These are phyloP conservation scores for Drosophila fuyamai DNA, from an alignment of 1,140 invertebrate genomes.

Conservation along the genomic window DNA sequence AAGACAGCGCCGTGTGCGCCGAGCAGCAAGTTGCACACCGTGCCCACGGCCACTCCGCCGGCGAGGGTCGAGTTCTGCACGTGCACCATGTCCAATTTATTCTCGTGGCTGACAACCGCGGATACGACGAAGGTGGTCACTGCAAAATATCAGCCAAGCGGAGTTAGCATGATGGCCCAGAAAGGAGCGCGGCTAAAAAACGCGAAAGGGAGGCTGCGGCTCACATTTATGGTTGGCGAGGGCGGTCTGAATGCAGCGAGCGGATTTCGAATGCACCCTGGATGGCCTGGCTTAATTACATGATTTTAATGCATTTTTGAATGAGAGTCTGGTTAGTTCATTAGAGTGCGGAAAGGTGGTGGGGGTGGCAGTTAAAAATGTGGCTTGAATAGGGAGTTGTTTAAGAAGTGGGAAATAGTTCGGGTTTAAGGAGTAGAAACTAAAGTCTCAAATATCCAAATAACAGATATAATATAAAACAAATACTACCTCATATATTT, in stretches of 20 bases:
- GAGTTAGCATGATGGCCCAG: constrained; percentile 7
- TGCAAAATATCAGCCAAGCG: constrained; percentile 81
- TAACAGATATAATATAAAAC: no score
- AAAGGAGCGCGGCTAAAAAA: constrained; percentile 5
- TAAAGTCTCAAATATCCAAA: no score
- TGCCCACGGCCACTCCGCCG: constrained; percentile 88
- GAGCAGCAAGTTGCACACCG: constrained; percentile 92
- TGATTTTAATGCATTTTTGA: constrained; percentile 45
- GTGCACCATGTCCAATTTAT: constrained; percentile 96
- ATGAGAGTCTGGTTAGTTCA: constrained; percentile 30
- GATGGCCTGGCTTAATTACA: constrained; percentile 36
- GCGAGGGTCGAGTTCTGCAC: constrained; percentile 96
- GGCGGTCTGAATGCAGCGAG: constrained; percentile 21
- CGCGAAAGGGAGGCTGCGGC: constrained; percentile 10
- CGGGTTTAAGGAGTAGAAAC: no score
- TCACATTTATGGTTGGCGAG: constrained; percentile 15
- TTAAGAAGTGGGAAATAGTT: background rate
- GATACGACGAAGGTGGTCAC: constrained; percentile 94
- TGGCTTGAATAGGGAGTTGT: background rate
- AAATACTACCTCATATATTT: no score
- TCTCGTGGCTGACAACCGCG: constrained; percentile 90
- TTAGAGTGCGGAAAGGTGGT: constrained; percentile 1
- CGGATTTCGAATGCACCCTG: constrained; percentile 14
- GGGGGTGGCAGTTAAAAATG: background rate
- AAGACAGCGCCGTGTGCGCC: constrained; percentile 93